These are phyloP conservation scores for Netta rufina DNA, from an alignment of 2,797 vertebrate genomes.

Conservation along the genomic window DNA sequence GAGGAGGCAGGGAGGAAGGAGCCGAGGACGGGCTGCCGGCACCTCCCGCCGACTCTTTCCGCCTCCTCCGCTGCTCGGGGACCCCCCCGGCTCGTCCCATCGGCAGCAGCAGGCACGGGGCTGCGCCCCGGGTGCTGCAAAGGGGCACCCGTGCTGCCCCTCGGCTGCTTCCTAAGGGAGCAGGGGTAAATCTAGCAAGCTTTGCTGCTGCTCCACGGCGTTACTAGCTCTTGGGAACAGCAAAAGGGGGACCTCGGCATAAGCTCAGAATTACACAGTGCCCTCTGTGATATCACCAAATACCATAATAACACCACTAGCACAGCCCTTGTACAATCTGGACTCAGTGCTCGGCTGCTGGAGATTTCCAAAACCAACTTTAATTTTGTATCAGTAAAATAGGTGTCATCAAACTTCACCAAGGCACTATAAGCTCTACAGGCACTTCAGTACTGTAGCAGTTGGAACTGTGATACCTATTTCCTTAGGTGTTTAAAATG, in stretches of 20 bases:
- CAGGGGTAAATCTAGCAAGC: not conserved
- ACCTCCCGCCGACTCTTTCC: not conserved
- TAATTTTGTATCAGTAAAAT: not conserved
- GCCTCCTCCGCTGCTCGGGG: not conserved
- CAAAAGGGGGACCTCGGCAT: not conserved
- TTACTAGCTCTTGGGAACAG: too few relatives aligned
- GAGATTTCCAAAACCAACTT: not conserved
- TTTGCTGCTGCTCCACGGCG: not conserved
- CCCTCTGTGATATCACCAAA: not conserved
- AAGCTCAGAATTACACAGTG: not conserved
- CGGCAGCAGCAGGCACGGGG: too few relatives aligned
- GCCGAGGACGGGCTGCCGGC: not conserved
- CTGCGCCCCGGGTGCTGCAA: too few relatives aligned
- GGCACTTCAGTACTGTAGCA: too few relatives aligned
- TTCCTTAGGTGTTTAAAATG: not conserved
- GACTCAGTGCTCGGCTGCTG: too few relatives aligned
- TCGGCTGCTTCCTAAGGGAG: not conserved
- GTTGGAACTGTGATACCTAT: accelerated
- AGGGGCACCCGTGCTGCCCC: too few relatives aligned
- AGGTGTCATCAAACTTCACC: not conserved
- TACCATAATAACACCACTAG: accelerated
- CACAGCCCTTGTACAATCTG: too few relatives aligned
- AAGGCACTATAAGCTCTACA: not conserved
- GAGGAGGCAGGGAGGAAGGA: not conserved
- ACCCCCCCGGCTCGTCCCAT: too few relatives aligned